phyloP scores from a whole-genome alignment of 2,888 invertebrate genomes.

The Eupithecia exiguata region DNA sequence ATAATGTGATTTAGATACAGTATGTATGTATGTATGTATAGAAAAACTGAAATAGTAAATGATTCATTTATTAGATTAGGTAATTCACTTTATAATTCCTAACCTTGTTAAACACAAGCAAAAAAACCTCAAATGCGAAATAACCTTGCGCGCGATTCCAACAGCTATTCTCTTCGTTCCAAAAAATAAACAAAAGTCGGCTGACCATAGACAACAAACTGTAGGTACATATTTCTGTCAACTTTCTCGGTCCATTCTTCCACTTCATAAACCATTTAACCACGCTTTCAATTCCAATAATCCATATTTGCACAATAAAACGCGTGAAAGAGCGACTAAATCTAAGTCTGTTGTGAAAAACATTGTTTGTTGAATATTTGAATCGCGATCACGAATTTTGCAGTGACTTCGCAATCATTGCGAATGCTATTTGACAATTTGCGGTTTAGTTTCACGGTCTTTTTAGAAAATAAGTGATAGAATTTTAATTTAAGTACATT shows the following conservation, averaged over 20 bases:
- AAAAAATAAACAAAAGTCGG: neutral
- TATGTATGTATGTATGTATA: no score
- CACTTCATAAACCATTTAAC: conserved; percentile 69
- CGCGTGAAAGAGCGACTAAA: conserved; percentile 57
- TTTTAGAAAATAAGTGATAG: conserved; percentile 14
- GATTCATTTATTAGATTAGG: neutral
- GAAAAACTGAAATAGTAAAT: neutral
- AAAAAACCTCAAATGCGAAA: neutral
- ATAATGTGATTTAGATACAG: no score
- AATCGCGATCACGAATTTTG: conserved; percentile 34
- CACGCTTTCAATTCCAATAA: conserved; percentile 70
- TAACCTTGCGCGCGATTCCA: neutral
- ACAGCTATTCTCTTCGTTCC: neutral
- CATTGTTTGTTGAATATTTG: conserved; percentile 28
- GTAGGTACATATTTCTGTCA: conserved; percentile 9
- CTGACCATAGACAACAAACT: conserved; percentile 9
- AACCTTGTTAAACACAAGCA: neutral
- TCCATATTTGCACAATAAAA: conserved; percentile 65
- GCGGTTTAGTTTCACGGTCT: conserved; percentile 28
- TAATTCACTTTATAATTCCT: neutral
- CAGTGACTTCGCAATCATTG: conserved; percentile 29
- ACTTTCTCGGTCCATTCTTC: conserved; percentile 67
- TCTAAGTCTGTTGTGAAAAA: conserved; percentile 21
- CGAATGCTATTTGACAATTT: conserved; percentile 25
- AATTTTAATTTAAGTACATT: neutral